Evolutionary conservation across 1,140 invertebrate genomes (phyloP).

Genomic region (Galendromus occidentalis): DNA sequence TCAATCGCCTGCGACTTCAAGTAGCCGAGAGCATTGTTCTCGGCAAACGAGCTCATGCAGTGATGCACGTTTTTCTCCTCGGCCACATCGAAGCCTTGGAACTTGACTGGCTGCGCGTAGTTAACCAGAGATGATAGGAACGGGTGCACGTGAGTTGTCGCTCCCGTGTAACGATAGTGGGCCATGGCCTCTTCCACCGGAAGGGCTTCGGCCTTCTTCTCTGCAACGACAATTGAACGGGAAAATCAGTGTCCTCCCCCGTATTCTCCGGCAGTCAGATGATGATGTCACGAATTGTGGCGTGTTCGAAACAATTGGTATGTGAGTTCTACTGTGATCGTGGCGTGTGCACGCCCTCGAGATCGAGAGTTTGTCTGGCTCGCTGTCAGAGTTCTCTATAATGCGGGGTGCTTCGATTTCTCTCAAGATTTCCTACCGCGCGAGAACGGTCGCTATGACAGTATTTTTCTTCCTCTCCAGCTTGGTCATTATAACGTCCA

Average conservation of each 20-base stretch:
- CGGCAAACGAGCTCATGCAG: constrained; percentile 98
- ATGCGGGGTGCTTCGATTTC: no score
- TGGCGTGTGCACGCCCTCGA: no score
- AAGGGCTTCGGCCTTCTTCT: constrained; percentile 25
- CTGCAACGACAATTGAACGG: constrained; percentile 8
- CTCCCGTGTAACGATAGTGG: constrained; percentile 66
- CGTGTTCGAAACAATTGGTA: no score
- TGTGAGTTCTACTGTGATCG: no score
- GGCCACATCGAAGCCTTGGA: constrained; percentile 88
- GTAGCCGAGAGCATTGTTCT: constrained; percentile 80
- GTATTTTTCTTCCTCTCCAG: no score
- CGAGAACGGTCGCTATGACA: no score
- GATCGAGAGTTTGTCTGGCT: no score
- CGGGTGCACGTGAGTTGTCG: constrained; percentile 95
- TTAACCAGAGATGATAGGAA: constrained; percentile 96
- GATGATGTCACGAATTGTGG: not conserved
- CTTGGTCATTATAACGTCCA: no score
- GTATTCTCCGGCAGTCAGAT: not conserved
- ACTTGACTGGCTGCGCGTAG: constrained; percentile 98
- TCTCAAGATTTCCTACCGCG: no score
- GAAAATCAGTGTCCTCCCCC: not conserved
- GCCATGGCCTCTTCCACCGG: constrained; percentile 39
- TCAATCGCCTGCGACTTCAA: constrained; percentile 88
- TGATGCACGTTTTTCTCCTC: constrained; percentile 87
- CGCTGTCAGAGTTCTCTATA: no score